Evolutionary conservation across 2,113 vertebrate genomes (phyloP).

Genomic region (Electrona antarctica): DNA sequence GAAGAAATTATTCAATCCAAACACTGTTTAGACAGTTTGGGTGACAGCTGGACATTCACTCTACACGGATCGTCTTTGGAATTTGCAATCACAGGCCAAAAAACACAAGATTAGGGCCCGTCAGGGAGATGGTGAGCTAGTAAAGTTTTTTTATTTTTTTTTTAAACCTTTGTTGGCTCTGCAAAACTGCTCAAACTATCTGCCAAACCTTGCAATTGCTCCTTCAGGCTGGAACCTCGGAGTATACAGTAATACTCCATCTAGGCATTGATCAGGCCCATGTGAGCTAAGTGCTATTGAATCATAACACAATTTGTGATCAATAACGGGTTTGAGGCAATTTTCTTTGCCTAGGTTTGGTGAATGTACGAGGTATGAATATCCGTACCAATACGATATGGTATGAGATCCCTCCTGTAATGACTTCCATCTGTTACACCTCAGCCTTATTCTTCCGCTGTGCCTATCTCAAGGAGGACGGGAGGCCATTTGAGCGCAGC

Average conservation of each 20-base stretch:
- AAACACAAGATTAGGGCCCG: conserved; percentile 52
- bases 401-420: conserved; percentile 57
- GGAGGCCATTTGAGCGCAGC: conserved; percentile 46
- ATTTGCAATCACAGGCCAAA: conserved; percentile 54
- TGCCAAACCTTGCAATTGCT: conserved; percentile 18
- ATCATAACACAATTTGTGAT: neutral
- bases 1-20: conserved; percentile 53
- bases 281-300: conserved; percentile 20
- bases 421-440: conserved; percentile 72
- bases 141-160: no score
- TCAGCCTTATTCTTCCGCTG: conserved; percentile 58
- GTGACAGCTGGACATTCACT: conserved; percentile 69
- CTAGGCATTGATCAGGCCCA: neutral
- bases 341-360: conserved; percentile 10
- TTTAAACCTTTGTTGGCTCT: conserved; percentile 13
- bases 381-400: conserved; percentile 45
- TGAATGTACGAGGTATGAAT: conserved; percentile 39
- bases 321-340: neutral
- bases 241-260: conserved; percentile 23
- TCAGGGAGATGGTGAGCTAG: conserved; percentile 5
- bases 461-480: conserved; percentile 38
- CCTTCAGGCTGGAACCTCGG: conserved; percentile 26
- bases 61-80: conserved; percentile 47
- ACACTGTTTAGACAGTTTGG: conserved; percentile 43
- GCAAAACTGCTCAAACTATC: neutral